A percentile compares a stretch with the other conserved stretches of the same genome.
These are phyloP conservation scores for Nomada ferruginata DNA, from an alignment of 2,888 invertebrate genomes.

Conservation along the genomic window DNA sequence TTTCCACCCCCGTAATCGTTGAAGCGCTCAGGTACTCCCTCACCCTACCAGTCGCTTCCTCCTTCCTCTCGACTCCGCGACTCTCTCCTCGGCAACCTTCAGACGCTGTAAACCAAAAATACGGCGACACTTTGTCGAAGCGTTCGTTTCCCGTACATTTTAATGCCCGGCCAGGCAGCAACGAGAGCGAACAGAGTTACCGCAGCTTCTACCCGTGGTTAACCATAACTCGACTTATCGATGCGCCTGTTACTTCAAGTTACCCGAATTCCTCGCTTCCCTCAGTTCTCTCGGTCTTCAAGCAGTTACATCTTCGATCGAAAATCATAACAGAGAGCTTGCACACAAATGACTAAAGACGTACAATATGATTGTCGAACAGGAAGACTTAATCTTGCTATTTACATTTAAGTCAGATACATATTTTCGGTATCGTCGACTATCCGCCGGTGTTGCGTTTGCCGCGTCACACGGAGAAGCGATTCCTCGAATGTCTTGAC, in stretches of 20 bases:
- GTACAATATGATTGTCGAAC: too few species aligned
- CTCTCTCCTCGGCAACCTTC: slow-evolving; percentile 65
- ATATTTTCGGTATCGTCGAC: background rate
- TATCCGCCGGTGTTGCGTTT: background rate
- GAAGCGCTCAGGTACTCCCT: slow-evolving; percentile 73
- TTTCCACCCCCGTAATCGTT: slow-evolving; percentile 71
- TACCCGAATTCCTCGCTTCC: background rate
- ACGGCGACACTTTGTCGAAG: slow-evolving; percentile 78
- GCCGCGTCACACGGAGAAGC: background rate
- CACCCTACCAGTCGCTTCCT: slow-evolving; percentile 48
- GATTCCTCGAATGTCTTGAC: background rate
- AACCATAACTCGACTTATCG: slow-evolving; percentile 4
- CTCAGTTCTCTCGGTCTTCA: too few species aligned
- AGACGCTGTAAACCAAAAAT: slow-evolving; percentile 80
- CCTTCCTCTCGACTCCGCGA: slow-evolving; percentile 27
- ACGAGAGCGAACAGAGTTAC: slow-evolving; percentile 23
- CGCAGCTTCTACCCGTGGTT: background rate
- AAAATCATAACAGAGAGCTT: too few species aligned
- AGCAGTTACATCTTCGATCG: too few species aligned
- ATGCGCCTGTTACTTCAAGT: background rate
- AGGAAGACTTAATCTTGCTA: too few species aligned
- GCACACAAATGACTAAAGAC: too few species aligned
- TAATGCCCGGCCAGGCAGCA: slow-evolving; percentile 45
- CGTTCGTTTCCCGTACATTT: slow-evolving; percentile 63
- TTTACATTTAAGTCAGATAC: too few species aligned